Base-by-base conservation (phyloP, 2,888 invertebrate species). In the Acanthosoma haemorrhoidale region DNA sequence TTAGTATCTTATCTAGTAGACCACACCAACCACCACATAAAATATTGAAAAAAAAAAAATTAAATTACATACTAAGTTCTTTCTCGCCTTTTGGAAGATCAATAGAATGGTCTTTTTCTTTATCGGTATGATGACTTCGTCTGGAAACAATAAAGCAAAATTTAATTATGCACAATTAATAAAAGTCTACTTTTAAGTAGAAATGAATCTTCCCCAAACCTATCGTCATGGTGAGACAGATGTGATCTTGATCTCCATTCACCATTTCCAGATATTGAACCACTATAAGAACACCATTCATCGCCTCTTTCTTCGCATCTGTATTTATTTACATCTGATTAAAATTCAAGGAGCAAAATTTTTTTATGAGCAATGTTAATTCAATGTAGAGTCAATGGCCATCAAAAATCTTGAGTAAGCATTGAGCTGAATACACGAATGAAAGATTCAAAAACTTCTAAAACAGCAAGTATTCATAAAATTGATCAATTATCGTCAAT, bases 191-290 rank as follows among this genome's bases (percentile, higher is more conserved):
- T n/a, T 21, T 59, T 59, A 16, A 59, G 31, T 16, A 3, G 8
- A 43, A 43, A 18, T 41, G 1, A 43, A 43, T 43, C 13, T 43
- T 43, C 8, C 9, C n/a, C 32, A 43, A 61, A 66, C 66, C 66
- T 39, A n/a, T 66, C 66, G n/a, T 66, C 66, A 51, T 66, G 66
- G 18, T 66, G 66, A 16, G 66, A 41, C 8, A 66, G 31, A 41
- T 66, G 66, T 21, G 66, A 66, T 34, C 66, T 25, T 32, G 66
- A 43, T 21, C 66, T 66, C 66, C 66, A 66, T n/a, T 66, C 66
- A 4, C 66, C 66, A 32, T 51, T 51, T 21, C 66, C 66, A 9
- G 31, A 21, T 5, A 41, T 51, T 4, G 32, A 32, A n/a, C 51
- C 43, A 51, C 66, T 51, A 34, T 51, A 66, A 8, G 31, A 31